Evolutionary conservation across 2,113 vertebrate genomes (phyloP), one percentile per base, ranked within the genome.

Genomic region (Muntiacus muntjak): DNA sequence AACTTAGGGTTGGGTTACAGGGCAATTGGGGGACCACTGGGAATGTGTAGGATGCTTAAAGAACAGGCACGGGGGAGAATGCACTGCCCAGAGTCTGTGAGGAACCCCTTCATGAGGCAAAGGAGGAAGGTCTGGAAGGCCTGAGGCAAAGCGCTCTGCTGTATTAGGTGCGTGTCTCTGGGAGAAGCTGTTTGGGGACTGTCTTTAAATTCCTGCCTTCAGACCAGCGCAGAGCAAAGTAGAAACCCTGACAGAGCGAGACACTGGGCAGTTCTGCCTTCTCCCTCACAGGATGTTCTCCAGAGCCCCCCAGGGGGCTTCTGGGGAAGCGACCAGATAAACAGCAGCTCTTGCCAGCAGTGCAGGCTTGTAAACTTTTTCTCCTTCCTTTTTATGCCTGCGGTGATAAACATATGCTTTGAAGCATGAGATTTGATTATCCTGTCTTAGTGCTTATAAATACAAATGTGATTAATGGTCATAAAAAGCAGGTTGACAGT

Each of bases 391-490:
- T 94, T 97, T 95, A 85, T 98, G 97, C 97, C 95, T 96, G 95
- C 95, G 97, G 97, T 97, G 97, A 97, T 97, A 97, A 98, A 98
- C 97, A 98, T 96, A 96, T 96, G 97, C 97, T 97, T 91, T 95
- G 97, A 97, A 96, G 85, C 92, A 58, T 98, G 94, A 30, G 81
- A 97, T 97, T 96, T 94, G 93, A 96, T 98, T 98, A 96, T 98
- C 98, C 97, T 98, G 85, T 97, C 45, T 97, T 98, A 96, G 90
- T 55, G 55, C 94, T 93, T 98, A 87, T 89, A 98, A 93, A 86
- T 98, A 90, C 97, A 98, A 97, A 93, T 94, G 62, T 45, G 97
- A 94, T 96, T 98, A 95, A 96, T 97, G 96, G 96, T 98, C 95
- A 47, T 92, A 40, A 88, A 52, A 40, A 87, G 86, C 89, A 60